Evolutionary conservation across 2,113 vertebrate genomes (phyloP).

Genomic region (Micronycteris hirsuta): DNA sequence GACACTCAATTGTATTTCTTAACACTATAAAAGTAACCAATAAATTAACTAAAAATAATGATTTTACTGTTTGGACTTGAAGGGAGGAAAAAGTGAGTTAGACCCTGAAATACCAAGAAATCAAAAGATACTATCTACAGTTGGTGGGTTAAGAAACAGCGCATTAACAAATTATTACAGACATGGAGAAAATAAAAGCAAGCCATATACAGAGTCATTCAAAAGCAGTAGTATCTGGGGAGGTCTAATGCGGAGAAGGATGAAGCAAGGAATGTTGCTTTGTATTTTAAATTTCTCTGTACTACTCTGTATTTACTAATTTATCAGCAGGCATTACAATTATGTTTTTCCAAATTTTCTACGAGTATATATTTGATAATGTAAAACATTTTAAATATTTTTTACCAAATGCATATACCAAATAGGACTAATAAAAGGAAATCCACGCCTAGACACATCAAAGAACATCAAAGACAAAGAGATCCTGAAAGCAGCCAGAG

Average conservation of each 20-base stretch:
- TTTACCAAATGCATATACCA: neutral
- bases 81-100: neutral
- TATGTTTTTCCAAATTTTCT: conserved; percentile 3
- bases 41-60: neutral
- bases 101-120: neutral
- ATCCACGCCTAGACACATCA: conserved; percentile 21
- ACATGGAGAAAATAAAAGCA: neutral
- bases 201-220: neutral
- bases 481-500: conserved; percentile 48
- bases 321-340: neutral
- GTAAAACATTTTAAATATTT: conserved; percentile 5
- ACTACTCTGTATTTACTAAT: conserved; percentile 3
- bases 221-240: neutral
- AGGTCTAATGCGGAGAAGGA: neutral
- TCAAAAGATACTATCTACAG: neutral
- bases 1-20: neutral
- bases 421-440: conserved; percentile 26
- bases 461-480: conserved; percentile 50
- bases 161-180: neutral
- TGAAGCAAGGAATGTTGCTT: neutral
- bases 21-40: conserved; percentile 19
- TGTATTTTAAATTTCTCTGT: neutral
- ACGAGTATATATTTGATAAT: neutral
- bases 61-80: neutral
- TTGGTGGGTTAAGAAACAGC: neutral